Conservation (phyloP, 2,797 vertebrate species). For the Rhabdomys pumilio region DNA sequence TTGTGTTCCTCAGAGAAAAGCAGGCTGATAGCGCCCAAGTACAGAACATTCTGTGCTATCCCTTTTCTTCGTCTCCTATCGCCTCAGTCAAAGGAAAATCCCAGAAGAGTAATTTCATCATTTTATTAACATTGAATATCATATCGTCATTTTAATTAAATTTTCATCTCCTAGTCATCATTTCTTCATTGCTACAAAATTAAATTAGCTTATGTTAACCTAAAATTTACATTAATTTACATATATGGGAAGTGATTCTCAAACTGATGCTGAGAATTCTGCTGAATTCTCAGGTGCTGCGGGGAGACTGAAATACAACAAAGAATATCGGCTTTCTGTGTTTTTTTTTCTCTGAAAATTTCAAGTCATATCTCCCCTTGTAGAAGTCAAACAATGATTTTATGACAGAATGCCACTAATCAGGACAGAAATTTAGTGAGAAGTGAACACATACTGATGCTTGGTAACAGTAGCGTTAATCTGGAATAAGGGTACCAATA, state of each 20-base stretch:
- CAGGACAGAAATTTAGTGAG: conserved; percentile 27
- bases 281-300: background rate
- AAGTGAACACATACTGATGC: background rate
- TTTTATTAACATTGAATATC: conserved; percentile 14
- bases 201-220: conserved; percentile 53
- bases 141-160: conserved; percentile 60
- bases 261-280: conserved; percentile 6
- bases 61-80: background rate
- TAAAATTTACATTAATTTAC: conserved; percentile 46
- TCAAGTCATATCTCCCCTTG: conserved; percentile 10
- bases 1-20: conserved; percentile 24
- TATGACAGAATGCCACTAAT: conserved; percentile 35
- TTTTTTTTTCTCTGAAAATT: background rate
- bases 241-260: background rate
- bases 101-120: background rate
- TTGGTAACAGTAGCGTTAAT: conserved; percentile 43
- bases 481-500: background rate
- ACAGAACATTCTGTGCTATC: background rate
- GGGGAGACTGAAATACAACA: background rate
- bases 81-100: conserved; percentile 47
- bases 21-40: background rate
- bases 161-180: background rate
- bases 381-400: conserved; percentile 49
- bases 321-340: background rate
- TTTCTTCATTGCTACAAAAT: conserved; percentile 39